Evolutionary conservation across 2,888 invertebrate genomes (phyloP), one percentile per base, ranked within the genome.

Genomic region (Psylliodes chrysocephalus): DNA sequence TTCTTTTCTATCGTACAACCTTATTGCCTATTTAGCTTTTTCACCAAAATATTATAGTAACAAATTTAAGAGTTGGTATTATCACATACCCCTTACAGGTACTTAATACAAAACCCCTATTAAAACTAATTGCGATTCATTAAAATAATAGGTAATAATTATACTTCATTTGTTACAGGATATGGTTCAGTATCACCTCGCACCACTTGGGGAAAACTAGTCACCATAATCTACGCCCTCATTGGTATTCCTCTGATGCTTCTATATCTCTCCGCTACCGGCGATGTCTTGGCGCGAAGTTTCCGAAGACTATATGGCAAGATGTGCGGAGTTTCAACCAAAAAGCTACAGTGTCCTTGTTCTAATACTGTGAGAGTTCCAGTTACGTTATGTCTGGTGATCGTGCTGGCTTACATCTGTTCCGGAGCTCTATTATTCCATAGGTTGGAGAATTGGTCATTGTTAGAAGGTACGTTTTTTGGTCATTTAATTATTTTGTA

Each of bases 371-470:
- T 91, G 55, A 87, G 93, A 70, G 96, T 98, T 64, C 98, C 98
- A 49, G 90, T 96, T 63, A 88, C 90, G 56, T 86, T 98, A 53
- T 95, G 96, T 78, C 84, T 96, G 65, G 84, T 94, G 71, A 90
- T 97, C 42, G 90, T 98, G 75, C 85, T 94, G 49, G 87, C 91
- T 71, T 98, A 98, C 82, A 89, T 98, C 75, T 91, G 91, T 63
- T 90, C 94, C 30, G 98, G 98, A 10, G 93, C 96, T 0, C 85
- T 94, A 64, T 86, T 98, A 70, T 98, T 98, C 82, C 91, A 93
- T 66, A 87, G 91, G 56, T 91, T 96, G 79, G 98, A 98, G 81
- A 89, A 90, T 71, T 98, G 98, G 98, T 91, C 90, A 64, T 87
- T 94, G 38, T 85, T 96, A 55, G 96, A 96, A 77, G 95, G 96